Evolutionary conservation across 2,797 vertebrate genomes (phyloP), one percentile per base, ranked within the genome.

Genomic region (Merluccius polli): DNA sequence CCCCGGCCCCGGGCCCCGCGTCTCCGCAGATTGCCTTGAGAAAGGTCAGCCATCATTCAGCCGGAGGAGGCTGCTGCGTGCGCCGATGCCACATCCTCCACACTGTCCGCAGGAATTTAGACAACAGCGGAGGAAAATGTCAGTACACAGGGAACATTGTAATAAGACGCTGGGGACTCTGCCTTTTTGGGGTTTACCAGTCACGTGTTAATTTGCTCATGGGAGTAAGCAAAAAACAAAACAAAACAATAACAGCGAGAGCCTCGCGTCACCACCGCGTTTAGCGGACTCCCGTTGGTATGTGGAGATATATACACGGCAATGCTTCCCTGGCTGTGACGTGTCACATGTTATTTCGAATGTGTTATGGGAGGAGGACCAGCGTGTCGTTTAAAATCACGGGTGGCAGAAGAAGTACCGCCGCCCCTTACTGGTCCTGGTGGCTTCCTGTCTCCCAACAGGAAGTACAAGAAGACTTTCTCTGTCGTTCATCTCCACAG

Each of bases 381-480:
- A 81, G 86, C 73, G 73, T 77, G 70, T 76, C 82, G 1, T 79
- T 77, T 83, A 83, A 83, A 88, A 81, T 89, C 78, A 84, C 78
- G 86, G 83, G 80, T 79, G 88, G 83, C 78, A 89, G 82, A 84
- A 86, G 70, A 65, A 27, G n/a, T n/a, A n/a, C n/a, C n/a, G n/a
- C n/a, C 69, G 81, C 80, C 78, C 90, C 89, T 90, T 90, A 87
- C 83, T 21, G 77, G 93, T 93, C 92, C 92, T 91, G 89, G 92
- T 91, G 90, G 88, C 90, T 93, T 93, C 91, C 92, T 90, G 76
- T 91, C 89, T 93, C 90, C 92, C 86, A 90, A 84, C 85, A 92
- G 92, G 92, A 93, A 92, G 90, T 86, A 80, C 87, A 90, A 88
- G 80, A 89, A 92, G 87, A 21, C 18, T n/a, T 52, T 52, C 8